phyloP scores from a whole-genome alignment of 1,140 invertebrate species.

The Hylaeus volcanicus region DNA sequence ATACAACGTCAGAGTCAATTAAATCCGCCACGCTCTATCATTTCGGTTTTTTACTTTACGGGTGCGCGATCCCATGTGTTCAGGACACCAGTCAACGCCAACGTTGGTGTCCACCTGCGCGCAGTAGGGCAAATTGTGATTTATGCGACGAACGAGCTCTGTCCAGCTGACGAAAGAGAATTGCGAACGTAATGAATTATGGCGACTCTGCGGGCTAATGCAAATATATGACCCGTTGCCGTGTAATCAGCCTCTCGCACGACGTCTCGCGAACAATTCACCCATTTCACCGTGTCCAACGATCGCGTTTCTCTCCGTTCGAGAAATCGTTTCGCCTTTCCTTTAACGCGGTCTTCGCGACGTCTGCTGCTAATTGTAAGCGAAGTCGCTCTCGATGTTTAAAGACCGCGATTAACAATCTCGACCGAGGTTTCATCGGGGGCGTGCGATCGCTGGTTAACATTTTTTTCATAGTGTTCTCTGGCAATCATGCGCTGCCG shows the following conservation, averaged over 20 bases:
- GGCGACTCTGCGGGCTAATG: conserved; percentile 54
- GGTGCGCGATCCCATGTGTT: conserved; percentile 43
- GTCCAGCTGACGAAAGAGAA: conserved; percentile 63
- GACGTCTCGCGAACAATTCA: conserved; percentile 15
- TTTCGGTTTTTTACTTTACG: background rate
- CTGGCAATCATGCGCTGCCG: background rate
- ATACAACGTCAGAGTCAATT: conserved; percentile 44
- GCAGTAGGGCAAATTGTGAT: conserved; percentile 62
- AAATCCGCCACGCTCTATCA: conserved; percentile 28
- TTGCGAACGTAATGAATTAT: conserved; percentile 63
- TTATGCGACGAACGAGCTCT: conserved; percentile 51
- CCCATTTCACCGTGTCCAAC: background rate
- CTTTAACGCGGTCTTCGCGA: no score
- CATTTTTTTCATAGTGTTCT: conserved; percentile 12
- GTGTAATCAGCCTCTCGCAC: conserved; percentile 53
- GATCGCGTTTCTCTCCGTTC: background rate
- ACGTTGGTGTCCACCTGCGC: conserved; percentile 49
- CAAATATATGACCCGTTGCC: conserved; percentile 58
- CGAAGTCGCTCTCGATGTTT: no score
- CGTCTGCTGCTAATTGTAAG: no score
- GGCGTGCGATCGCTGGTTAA: conserved; percentile 24
- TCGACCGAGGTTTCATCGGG: no score
- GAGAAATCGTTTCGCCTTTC: background rate
- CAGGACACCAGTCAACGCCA: conserved; percentile 30
- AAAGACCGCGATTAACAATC: no score